Percentiles rank a stretch among this genome's conserved stretches.
These are phyloP conservation scores for western clawed frog (Xenopus tropicalis) DNA, from an alignment of 2,113 vertebrate species.

Conservation along the genomic window DNA sequence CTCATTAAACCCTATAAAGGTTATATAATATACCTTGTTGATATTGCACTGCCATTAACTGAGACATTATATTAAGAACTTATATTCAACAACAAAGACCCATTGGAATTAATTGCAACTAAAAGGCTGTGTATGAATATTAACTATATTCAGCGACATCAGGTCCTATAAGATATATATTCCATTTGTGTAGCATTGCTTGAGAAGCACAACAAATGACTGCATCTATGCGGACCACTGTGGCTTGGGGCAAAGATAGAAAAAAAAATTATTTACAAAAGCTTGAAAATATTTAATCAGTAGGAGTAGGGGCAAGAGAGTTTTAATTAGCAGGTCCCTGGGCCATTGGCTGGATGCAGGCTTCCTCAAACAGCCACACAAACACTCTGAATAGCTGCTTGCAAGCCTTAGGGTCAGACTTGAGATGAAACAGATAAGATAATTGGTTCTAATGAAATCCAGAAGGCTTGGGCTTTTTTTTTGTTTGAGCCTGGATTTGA, in stretches of 20 bases:
- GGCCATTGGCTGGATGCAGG: constrained; percentile 86
- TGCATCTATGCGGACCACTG: constrained; percentile 73
- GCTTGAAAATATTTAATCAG: constrained; percentile 97
- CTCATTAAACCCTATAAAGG: constrained; percentile 51
- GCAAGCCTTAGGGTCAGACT: constrained; percentile 92
- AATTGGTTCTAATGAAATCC: constrained; percentile 99
- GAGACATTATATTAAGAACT: constrained; percentile 41
- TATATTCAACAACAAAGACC: constrained; percentile 51
- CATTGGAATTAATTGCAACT: constrained; percentile 59
- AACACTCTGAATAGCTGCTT: constrained; percentile 79
- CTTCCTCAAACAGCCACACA: constrained; percentile 90
- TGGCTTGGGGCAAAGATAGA: constrained; percentile 85
- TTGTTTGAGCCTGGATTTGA: constrained; percentile 96
- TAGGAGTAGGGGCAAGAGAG: constrained; percentile 88
- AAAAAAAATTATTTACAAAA: constrained; percentile 98
- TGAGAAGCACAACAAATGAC: constrained; percentile 75
- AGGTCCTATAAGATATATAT: constrained; percentile 38
- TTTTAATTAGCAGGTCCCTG: constrained; percentile 94
- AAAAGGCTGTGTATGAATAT: constrained; percentile 60
- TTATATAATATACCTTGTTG: neutral
- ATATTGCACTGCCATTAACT: constrained; percentile 56
- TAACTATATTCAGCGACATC: constrained; percentile 60
- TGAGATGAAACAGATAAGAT: constrained; percentile 99
- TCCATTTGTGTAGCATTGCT: constrained; percentile 60
- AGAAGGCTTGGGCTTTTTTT: constrained; percentile 84